These are phyloP conservation scores for Eulemur mongoz DNA, from an alignment of 2,797 vertebrate species.

Conservation along the genomic window DNA sequence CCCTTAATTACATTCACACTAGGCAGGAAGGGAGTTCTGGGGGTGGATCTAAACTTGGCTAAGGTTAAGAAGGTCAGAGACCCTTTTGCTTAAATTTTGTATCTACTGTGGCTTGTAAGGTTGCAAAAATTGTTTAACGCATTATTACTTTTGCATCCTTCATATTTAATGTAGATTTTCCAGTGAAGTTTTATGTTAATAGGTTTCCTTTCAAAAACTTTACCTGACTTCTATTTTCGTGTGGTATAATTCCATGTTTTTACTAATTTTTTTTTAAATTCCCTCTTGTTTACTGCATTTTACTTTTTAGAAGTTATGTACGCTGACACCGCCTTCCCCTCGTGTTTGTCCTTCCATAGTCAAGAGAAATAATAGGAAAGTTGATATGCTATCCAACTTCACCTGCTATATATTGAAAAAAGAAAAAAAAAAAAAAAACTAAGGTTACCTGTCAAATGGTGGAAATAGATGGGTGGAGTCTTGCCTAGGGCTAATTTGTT, in stretches of 20 bases:
- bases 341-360: background rate
- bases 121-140: constrained; percentile 81
- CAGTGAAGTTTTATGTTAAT: background rate
- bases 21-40: constrained; percentile 87
- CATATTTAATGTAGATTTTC: constrained; percentile 65
- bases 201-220: constrained; percentile 14
- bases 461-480: background rate
- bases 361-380: constrained; percentile 1
- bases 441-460: background rate
- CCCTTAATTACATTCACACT: constrained; percentile 91
- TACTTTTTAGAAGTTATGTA: background rate
- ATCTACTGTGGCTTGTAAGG: constrained; percentile 85
- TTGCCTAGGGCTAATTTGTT: constrained; percentile 44
- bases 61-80: constrained; percentile 91
- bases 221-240: background rate
- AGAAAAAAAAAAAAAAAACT: background rate
- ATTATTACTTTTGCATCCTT: constrained; percentile 74
- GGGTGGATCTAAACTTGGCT: constrained; percentile 86
- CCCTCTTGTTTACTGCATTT: background rate
- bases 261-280: background rate
- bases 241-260: background rate
- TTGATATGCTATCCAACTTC: background rate
- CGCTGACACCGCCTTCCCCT: background rate
- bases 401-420: background rate
- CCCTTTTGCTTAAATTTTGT: constrained; percentile 87